Evolutionary conservation across 2,113 vertebrate genomes (phyloP), one percentile per base, ranked within the genome.

Genomic region (Pseudopipra pipra): DNA sequence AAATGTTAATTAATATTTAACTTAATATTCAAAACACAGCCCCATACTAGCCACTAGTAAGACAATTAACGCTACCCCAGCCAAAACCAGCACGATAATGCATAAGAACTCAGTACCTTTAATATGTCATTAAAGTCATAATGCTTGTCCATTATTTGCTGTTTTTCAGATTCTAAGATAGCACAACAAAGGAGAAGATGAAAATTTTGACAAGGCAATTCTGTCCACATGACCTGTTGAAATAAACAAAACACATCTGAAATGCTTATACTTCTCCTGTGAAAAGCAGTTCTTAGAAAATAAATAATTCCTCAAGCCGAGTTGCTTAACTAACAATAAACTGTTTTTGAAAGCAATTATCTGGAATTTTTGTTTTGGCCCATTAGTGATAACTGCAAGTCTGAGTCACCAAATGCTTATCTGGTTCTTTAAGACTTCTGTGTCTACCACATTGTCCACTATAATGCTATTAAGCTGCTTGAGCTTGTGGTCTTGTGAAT

Each of bases 41-140:
- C 18, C 21, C 47, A 35, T 49, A 49, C 18, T 37, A 62, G 11
- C 47, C 41, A 55, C 22, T 14, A 62, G 18, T 21, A 70, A 76
- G 49, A 84, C 12, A 11, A 51, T 39, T 31, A 39, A 55, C 18
- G 31, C 21, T 55, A 31, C 14, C 31, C 41, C 35, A 63, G 72
- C 7, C 35, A 77, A 70, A 83, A 77, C 22, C 41, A 83, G 35
- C 41, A 83, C 9, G 76, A 37, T 31, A 92, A 86, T 11, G 46
- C 37, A 4, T 19, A 59, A 80, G 20, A 80, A 76, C n/a, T 16
- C 54, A 21, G 49, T 97, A 99, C 99, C 98, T 99, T 99, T 61
- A 99, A 98, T 97, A 99, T 99, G 97, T 99, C 99, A 89, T 99
- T 99, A 96, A 99, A 99, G 78, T 99, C 99, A 82, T 98, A 99